These are phyloP conservation scores for Numenius arquata DNA, from an alignment of 2,113 vertebrate genomes.

Conservation along the genomic window DNA sequence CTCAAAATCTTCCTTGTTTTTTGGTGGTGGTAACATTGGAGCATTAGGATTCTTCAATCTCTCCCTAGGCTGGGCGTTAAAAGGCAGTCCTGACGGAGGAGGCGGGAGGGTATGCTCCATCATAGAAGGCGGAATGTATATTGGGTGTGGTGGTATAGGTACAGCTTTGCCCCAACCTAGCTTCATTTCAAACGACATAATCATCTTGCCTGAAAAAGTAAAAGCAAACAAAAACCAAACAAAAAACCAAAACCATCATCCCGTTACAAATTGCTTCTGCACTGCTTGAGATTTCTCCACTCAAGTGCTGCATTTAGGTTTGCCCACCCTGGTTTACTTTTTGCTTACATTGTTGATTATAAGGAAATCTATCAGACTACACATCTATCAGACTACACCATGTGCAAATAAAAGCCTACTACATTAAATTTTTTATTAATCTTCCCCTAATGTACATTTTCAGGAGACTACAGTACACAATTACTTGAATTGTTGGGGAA, in stretches of 20 bases:
- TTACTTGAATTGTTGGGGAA: background rate
- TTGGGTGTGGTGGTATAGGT: slow-evolving; percentile 97
- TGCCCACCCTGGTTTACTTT: background rate
- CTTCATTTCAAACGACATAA: slow-evolving; percentile 99
- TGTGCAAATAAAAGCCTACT: background rate
- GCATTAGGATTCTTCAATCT: slow-evolving; percentile 96
- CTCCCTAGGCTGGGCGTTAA: slow-evolving; percentile 97
- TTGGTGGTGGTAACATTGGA: slow-evolving; percentile 91
- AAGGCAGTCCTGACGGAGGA: slow-evolving; percentile 96
- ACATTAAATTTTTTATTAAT: background rate
- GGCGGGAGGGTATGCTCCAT: slow-evolving; percentile 98
- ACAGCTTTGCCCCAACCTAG: slow-evolving; percentile 99
- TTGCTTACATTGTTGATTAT: background rate
- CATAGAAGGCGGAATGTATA: slow-evolving; percentile 99
- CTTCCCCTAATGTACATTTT: background rate
- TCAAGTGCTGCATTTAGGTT: background rate
- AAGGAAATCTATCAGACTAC: background rate
- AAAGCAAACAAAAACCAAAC: background rate
- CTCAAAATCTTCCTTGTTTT: slow-evolving; percentile 99
- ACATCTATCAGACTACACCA: background rate
- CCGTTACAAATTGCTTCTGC: background rate
- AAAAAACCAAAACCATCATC: no score
- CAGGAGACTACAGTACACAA: background rate
- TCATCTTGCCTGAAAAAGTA: slow-evolving; percentile 89
- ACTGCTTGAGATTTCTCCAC: background rate